Evolutionary conservation across 2,797 vertebrate species (phyloP).

Genomic region (Phoxinus dragarum): DNA sequence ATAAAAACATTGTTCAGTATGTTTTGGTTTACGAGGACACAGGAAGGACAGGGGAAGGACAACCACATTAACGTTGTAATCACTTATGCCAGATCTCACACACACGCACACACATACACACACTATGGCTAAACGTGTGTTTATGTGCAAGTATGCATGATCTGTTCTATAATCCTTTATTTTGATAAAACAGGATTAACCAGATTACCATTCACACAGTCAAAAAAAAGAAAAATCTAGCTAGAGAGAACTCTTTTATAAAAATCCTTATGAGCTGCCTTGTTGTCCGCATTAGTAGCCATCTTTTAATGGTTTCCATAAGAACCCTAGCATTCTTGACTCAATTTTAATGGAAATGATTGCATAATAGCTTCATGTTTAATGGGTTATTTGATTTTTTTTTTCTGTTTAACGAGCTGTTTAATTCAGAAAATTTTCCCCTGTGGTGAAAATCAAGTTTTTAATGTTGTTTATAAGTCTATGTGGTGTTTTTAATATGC

Average conservation of each 20-base stretch:
- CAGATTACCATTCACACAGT: background rate
- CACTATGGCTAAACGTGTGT: background rate
- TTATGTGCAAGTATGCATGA: background rate
- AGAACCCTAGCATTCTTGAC: background rate
- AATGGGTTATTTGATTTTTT: background rate
- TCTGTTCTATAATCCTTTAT: background rate
- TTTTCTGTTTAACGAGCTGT: background rate
- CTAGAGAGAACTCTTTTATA: background rate
- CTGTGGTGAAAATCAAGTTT: too few relatives aligned
- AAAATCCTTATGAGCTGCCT: background rate
- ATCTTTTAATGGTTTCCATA: background rate
- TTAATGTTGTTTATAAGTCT: too few relatives aligned
- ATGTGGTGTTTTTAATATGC: too few relatives aligned
- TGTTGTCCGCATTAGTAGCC: background rate
- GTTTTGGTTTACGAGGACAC: too few relatives aligned
- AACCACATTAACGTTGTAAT: too few relatives aligned
- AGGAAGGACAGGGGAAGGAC: too few relatives aligned
- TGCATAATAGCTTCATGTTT: background rate
- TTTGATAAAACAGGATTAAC: background rate
- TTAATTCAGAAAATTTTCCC: background rate
- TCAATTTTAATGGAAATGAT: background rate
- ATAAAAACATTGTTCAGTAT: background rate
- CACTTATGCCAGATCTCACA: too few relatives aligned
- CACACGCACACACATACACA: background rate
- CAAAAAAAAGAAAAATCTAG: background rate